A percentile compares a stretch with the other conserved stretches of the same genome.
Conservation (phyloP, 2,797 vertebrate genomes). For the Sardinella longiceps region DNA sequence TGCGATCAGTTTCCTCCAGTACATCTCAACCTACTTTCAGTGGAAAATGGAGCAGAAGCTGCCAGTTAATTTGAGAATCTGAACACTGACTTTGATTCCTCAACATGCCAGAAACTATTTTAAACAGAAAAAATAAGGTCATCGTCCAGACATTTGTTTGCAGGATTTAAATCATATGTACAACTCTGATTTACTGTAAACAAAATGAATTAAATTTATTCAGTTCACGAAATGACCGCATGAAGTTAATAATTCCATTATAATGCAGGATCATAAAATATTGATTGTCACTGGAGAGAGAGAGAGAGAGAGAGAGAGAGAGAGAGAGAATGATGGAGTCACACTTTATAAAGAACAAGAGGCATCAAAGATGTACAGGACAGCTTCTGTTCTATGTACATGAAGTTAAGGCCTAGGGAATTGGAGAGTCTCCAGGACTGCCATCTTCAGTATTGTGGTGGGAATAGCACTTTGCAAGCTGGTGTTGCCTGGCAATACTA, state of each 20-base stretch:
- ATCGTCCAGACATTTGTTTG: background rate
- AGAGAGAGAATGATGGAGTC: background rate
- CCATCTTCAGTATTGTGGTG: no score
- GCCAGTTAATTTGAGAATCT: conserved; percentile 65
- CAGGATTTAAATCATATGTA: background rate
- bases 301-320: no score
- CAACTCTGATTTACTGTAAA: background rate
- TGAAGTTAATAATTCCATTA: background rate
- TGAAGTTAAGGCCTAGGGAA: no score
- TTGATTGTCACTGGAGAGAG: background rate
- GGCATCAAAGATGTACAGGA: conserved; percentile 11
- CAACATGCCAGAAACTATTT: conserved; percentile 39
- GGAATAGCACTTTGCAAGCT: no score
- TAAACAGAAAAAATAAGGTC: background rate
- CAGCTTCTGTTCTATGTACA: conserved; percentile 8
- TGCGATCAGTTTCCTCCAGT: conserved; percentile 58
- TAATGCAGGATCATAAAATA: background rate
- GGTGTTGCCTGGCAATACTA: no score
- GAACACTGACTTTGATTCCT: conserved; percentile 58
- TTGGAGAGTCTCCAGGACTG: no score
- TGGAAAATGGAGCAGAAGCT: conserved; percentile 67
- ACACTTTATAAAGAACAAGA: background rate
- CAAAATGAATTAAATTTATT: no score
- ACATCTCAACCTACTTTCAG: conserved; percentile 72
- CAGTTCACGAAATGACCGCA: background rate